Evolutionary conservation across 2,113 vertebrate genomes (phyloP), one percentile per base, ranked within the genome.

Genomic region (Ornithorhynchus anatinus): DNA sequence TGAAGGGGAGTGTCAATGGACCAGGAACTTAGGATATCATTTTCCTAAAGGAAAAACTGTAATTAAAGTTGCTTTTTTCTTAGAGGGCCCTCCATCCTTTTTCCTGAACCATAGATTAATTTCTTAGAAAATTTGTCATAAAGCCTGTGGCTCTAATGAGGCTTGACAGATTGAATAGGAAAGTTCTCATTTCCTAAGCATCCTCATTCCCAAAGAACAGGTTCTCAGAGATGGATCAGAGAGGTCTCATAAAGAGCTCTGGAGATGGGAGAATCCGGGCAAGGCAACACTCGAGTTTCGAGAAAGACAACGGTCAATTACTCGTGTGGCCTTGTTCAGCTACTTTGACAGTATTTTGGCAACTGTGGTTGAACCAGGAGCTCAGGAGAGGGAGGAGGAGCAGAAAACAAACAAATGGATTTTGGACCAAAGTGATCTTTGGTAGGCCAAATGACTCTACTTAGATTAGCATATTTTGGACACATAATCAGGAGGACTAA

Each of bases 171-270:
- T 80, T 80, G 80, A 87, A 84, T 83, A 86, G 85, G 80, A 68
- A 85, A 83, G 76, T 90, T 72, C 8, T 3, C 79, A 68, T 78
- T 80, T 85, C 85, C 86, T 82, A 89, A 82, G 84, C 80, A 84
- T 87, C 84, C 85, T 89, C 82, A 84, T 79, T 75, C 70, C 69
- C 71, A 80, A 77, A 76, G 78, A 69, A 81, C 74, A 0, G 72
- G 86, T 90, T 86, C 77, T 80, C 71, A 47, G 85, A 82, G 78
- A 84, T 79, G 85, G 87, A n/a, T n/a, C n/a, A n/a, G n/a, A n/a
- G 84, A 87, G 85, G 82, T 85, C 89, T 90, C 84, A 73, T 87
- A 87, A 89, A 87, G 86, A n/a, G n/a, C n/a, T n/a, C n/a, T n/a
- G n/a, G n/a, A n/a, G n/a, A n/a, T n/a, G n/a, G n/a, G n/a, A 84